phyloP scores from a whole-genome alignment of 2,888 invertebrate genomes.

The Cantharis nigra region DNA sequence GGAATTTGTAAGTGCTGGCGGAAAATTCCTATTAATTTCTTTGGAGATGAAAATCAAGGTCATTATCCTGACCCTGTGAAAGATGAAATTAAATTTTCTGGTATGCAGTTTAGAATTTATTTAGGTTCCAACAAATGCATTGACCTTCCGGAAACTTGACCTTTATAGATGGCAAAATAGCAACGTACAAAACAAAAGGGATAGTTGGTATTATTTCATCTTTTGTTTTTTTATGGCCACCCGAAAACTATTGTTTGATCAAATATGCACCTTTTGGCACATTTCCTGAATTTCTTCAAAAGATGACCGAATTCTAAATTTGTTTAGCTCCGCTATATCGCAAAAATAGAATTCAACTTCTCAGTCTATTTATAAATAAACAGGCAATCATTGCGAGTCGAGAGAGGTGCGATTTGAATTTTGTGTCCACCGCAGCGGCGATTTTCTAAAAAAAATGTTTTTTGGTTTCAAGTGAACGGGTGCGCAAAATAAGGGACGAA shows the following conservation, averaged over 20 bases:
- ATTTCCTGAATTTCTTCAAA: conserved; percentile 6
- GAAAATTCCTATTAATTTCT: no score
- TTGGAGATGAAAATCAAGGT: neutral
- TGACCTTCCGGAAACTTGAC: neutral
- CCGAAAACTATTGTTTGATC: neutral
- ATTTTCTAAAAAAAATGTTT: neutral
- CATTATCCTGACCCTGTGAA: neutral
- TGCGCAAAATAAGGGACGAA: neutral
- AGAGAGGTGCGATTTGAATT: conserved; percentile 43
- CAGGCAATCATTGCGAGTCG: conserved; percentile 43
- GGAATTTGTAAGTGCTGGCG: no score
- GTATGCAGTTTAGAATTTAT: neutral
- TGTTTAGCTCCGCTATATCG: conserved; percentile 33
- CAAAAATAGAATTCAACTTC: conserved; percentile 36
- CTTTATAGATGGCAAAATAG: neutral
- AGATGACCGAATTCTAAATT: conserved; percentile 30
- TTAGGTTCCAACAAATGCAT: neutral
- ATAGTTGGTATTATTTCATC: neutral
- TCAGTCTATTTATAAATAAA: conserved; percentile 49
- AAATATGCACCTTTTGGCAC: conserved; percentile 15
- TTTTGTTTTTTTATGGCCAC: neutral
- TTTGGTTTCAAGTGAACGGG: neutral
- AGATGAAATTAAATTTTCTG: neutral
- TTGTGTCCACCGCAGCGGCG: neutral
- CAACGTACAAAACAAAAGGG: neutral